Conservation (phyloP, 2,888 invertebrate species). For the Abrostola tripartita region DNA sequence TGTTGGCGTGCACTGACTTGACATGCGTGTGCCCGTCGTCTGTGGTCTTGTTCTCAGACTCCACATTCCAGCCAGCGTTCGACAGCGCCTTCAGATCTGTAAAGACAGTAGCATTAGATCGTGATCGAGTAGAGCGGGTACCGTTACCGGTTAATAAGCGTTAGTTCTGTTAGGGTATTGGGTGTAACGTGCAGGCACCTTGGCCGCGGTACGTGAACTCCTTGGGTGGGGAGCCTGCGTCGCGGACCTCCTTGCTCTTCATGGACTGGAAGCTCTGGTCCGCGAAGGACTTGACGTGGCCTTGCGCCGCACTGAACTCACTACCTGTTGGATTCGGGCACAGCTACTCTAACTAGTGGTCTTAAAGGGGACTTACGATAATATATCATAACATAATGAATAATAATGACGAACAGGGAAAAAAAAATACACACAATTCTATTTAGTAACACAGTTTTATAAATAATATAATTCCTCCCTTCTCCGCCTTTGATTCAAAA, state of each 20-base stretch:
- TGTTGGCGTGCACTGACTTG: slow-evolving; percentile 89
- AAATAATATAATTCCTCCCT: no score
- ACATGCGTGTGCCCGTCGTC: slow-evolving; percentile 90
- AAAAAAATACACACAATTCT: no score
- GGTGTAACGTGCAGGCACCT: slow-evolving; percentile 76
- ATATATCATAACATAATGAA: no score
- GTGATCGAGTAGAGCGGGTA: slow-evolving; percentile 10
- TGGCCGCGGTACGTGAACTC: slow-evolving; percentile 86
- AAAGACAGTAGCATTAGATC: slow-evolving; percentile 55
- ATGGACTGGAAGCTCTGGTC: slow-evolving; percentile 93
- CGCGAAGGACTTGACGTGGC: slow-evolving; percentile 91
- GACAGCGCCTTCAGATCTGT: slow-evolving; percentile 84
- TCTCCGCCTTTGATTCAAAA: no score
- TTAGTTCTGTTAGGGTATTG: slow-evolving; percentile 76
- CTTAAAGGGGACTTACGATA: slow-evolving; percentile 4
- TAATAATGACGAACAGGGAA: no score
- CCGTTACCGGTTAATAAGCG: slow-evolving; percentile 74
- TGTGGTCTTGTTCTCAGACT: slow-evolving; percentile 89
- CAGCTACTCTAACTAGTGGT: slow-evolving; percentile 66
- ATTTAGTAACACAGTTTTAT: no score
- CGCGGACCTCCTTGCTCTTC: slow-evolving; percentile 93
- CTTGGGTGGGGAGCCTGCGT: slow-evolving; percentile 92
- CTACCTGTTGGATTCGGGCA: slow-evolving; percentile 78
- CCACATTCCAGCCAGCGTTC: slow-evolving; percentile 91
- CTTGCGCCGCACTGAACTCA: slow-evolving; percentile 83